phyloP scores from a whole-genome alignment of 2,797 vertebrate genomes.

The Myotis findleyi region DNA sequence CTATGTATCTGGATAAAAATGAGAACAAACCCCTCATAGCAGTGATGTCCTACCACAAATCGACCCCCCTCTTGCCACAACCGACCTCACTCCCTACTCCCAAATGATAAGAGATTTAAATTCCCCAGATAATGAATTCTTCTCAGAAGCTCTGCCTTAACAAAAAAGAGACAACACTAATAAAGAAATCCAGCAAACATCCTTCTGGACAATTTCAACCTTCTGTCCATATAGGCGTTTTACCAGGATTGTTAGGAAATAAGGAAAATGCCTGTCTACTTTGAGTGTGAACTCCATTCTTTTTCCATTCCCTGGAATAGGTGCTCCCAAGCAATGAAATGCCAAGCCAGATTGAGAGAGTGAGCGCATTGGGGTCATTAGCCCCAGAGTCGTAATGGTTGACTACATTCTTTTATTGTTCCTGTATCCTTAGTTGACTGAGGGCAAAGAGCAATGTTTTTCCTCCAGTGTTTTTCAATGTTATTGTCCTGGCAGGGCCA shows the following conservation, averaged over 20 bases:
- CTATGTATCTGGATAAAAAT: not conserved
- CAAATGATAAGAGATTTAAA: slow-evolving; percentile 28
- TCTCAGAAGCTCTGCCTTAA: slow-evolving; percentile 39
- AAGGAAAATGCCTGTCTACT: slow-evolving; percentile 41
- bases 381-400: not conserved
- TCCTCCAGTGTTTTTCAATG: slow-evolving; percentile 25
- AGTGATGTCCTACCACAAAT: not conserved
- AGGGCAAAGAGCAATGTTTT: slow-evolving; percentile 22
- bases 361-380: not conserved
- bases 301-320: slow-evolving; percentile 24
- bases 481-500: not conserved
- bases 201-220: slow-evolving; percentile 38
- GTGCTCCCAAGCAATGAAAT: slow-evolving; percentile 26
- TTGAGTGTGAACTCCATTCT: slow-evolving; percentile 45
- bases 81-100: not conserved
- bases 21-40: not conserved
- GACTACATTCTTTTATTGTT: slow-evolving; percentile 22
- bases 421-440: not conserved
- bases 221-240: slow-evolving; percentile 54
- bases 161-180: slow-evolving; percentile 34
- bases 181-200: slow-evolving; percentile 55
- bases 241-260: slow-evolving; percentile 26
- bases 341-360: not conserved
- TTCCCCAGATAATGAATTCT: not conserved
- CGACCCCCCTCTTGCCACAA: not conserved